These are phyloP conservation scores for Nothocercus julius DNA, from an alignment of 2,113 vertebrate species.

Conservation along the genomic window DNA sequence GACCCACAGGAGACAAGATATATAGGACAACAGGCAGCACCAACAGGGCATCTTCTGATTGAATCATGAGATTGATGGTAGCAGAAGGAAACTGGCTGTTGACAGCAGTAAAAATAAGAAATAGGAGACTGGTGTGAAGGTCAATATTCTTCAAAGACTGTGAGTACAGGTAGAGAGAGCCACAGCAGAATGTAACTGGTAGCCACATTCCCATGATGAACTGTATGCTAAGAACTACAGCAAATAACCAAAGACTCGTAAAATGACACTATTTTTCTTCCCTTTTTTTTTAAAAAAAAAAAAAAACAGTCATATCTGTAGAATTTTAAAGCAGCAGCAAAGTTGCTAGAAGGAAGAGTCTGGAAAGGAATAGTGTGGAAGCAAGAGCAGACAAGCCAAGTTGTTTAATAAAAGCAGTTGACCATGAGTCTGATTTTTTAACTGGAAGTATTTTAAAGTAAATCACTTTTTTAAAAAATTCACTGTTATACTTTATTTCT, in stretches of 20 bases:
- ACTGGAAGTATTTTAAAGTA: background rate
- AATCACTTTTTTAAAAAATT: background rate
- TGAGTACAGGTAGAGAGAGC: background rate
- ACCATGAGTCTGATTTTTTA: background rate
- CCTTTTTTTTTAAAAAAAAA: too few relatives aligned
- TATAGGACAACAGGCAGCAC: background rate
- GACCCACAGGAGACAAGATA: background rate
- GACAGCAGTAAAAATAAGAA: background rate
- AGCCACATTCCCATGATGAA: background rate
- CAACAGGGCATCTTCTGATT: background rate
- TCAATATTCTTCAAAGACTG: background rate
- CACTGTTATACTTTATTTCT: background rate
- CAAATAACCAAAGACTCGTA: background rate
- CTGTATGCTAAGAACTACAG: too few relatives aligned
- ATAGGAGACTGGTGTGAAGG: background rate
- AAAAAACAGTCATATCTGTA: background rate
- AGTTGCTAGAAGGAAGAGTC: background rate
- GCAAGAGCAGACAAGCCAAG: background rate
- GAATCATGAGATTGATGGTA: background rate
- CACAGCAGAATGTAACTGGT: background rate
- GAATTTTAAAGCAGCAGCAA: background rate
- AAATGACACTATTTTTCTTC: fast-evolving
- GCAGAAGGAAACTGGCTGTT: background rate
- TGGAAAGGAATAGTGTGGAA: background rate
- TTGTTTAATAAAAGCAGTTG: background rate